phyloP scores from a whole-genome alignment of 92 coral and sea anemone species.

The Micromussa lordhowensis region DNA sequence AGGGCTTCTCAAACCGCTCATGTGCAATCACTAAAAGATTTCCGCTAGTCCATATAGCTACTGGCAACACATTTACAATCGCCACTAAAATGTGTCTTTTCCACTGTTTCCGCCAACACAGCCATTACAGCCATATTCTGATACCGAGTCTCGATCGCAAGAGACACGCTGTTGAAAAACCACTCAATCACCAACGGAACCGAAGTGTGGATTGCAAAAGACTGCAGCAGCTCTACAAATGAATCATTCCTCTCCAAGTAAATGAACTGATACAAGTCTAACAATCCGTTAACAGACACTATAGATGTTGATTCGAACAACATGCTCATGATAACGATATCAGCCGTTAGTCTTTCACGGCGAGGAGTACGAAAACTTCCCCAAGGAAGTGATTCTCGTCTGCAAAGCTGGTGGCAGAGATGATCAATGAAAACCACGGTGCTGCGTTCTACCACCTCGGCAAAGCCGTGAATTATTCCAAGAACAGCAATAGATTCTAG shows the following conservation, averaged over 20 bases:
- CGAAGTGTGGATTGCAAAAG: slow-evolving; percentile 4
- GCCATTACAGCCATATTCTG: slow-evolving; percentile 60
- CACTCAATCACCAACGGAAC: slow-evolving; percentile 39
- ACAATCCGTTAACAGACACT: slow-evolving; percentile 36
- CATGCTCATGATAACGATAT: slow-evolving; percentile 50
- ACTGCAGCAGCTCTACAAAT: background rate
- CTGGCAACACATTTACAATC: background rate
- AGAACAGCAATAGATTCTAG: background rate
- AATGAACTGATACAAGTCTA: slow-evolving; percentile 27
- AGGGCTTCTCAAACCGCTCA: background rate
- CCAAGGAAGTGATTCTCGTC: slow-evolving; percentile 25
- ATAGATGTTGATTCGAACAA: slow-evolving; percentile 35
- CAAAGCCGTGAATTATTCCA: slow-evolving; percentile 14
- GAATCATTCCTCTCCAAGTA: background rate
- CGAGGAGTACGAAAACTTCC: slow-evolving; percentile 57
- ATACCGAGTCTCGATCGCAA: slow-evolving; percentile 45
- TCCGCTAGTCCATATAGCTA: background rate
- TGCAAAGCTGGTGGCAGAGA: background rate
- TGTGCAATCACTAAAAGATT: background rate
- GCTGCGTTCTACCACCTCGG: background rate
- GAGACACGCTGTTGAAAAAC: slow-evolving; percentile 45
- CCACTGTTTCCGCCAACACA: slow-evolving; percentile 39
- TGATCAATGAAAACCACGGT: slow-evolving; percentile 13
- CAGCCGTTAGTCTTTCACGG: slow-evolving; percentile 51
- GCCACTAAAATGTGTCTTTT: slow-evolving; percentile 31